Percentiles rank a stretch among this genome's conserved stretches.
phyloP scores from a whole-genome alignment of 2,797 vertebrate species.

The Poecile montanus region DNA sequence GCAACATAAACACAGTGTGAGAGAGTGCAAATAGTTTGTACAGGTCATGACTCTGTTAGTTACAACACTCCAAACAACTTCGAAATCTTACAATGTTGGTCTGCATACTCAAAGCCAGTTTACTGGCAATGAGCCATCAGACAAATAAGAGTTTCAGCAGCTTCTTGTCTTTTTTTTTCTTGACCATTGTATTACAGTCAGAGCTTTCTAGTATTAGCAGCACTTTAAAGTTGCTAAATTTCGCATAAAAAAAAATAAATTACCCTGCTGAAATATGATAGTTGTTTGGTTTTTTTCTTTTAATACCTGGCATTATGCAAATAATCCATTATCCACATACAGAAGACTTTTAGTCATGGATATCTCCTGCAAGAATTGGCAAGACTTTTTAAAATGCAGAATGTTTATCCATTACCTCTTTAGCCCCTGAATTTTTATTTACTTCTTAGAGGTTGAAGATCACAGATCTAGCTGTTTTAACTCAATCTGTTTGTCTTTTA shows the following conservation, averaged over 20 bases:
- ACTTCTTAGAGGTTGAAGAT: neutral
- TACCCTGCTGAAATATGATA: neutral
- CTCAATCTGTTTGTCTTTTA: neutral
- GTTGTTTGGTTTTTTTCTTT: neutral
- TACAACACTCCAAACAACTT: neutral
- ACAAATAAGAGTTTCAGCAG: neutral
- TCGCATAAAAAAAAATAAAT: slow-evolving; percentile 19
- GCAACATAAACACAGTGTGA: neutral
- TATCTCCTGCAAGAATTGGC: neutral
- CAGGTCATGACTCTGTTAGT: neutral
- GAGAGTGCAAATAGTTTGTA: neutral
- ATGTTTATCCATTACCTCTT: neutral
- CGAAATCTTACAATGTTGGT: neutral
- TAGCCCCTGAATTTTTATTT: neutral
- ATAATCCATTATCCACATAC: neutral
- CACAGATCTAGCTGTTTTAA: neutral
- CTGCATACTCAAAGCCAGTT: neutral
- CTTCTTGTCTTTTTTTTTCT: neutral
- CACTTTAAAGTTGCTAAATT: slow-evolving; percentile 38
- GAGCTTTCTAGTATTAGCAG: neutral
- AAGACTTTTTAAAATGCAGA: neutral
- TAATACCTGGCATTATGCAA: slow-evolving; percentile 18
- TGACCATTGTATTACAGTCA: neutral
- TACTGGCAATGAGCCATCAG: neutral
- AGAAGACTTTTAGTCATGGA: neutral